phyloP scores from a whole-genome alignment of 1,140 invertebrate genomes.

The Armadillidium nasatum region DNA sequence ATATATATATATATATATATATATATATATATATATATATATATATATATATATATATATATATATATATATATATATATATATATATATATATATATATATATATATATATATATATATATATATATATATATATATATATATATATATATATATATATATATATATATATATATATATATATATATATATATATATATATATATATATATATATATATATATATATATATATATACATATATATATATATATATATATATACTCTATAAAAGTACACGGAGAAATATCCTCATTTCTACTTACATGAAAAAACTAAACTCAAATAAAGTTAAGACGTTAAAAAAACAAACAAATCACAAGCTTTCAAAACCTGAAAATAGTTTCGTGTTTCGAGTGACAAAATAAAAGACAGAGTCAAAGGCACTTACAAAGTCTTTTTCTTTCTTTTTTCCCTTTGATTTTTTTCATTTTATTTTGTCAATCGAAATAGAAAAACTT shows the following conservation, averaged over 20 bases:
- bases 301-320: too few relatives aligned
- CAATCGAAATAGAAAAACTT: too few relatives aligned
- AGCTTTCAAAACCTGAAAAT: too few relatives aligned
- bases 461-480: too few relatives aligned
- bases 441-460: too few relatives aligned
- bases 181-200: slow-evolving; percentile 24
- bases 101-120: slow-evolving; percentile 23
- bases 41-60: slow-evolving; percentile 3
- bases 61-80: slow-evolving; percentile 17
- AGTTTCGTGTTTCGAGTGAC: too few relatives aligned
- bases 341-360: too few relatives aligned
- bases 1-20: slow-evolving; percentile 22
- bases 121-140: slow-evolving; percentile 46
- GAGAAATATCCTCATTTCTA: too few relatives aligned
- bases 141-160: slow-evolving; percentile 18
- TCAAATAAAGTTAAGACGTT: too few relatives aligned
- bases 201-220: slow-evolving; percentile 42
- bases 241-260: slow-evolving; percentile 16
- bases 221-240: slow-evolving; percentile 36
- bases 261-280: neutral
- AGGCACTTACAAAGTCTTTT: too few relatives aligned
- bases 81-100: slow-evolving; percentile 20
- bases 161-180: slow-evolving; percentile 23
- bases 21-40: slow-evolving; percentile 22
- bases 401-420: too few relatives aligned